phyloP scores from a whole-genome alignment of 2,113 vertebrate species.

The Centropus unirufus region DNA sequence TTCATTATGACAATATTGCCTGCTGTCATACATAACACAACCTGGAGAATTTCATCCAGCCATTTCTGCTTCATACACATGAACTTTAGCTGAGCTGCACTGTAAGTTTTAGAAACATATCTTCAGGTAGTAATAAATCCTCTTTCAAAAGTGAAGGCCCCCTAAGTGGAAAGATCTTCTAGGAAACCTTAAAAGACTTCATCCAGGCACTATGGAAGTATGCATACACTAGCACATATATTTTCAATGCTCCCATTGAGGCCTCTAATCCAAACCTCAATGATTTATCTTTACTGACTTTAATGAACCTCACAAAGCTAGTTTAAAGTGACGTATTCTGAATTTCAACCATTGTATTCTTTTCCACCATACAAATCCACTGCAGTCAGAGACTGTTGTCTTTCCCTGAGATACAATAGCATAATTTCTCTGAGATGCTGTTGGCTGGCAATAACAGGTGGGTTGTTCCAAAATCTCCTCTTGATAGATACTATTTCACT shows the following conservation, averaged over 20 bases:
- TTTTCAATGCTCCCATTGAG: slow-evolving; percentile 57
- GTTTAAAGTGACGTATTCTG: slow-evolving; percentile 48
- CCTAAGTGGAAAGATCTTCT: slow-evolving; percentile 8
- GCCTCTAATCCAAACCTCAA: slow-evolving; percentile 43
- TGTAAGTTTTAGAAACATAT: neutral
- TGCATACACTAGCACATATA: slow-evolving; percentile 12
- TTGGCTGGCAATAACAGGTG: slow-evolving; percentile 61
- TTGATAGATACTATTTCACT: slow-evolving; percentile 68
- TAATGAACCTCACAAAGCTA: slow-evolving; percentile 47
- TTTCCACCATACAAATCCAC: neutral
- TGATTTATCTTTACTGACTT: slow-evolving; percentile 59
- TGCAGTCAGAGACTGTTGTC: slow-evolving; percentile 58
- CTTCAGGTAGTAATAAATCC: slow-evolving; percentile 3
- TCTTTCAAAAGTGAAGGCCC: slow-evolving; percentile 6
- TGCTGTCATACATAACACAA: neutral
- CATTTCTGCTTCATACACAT: neutral
- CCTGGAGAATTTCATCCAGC: neutral
- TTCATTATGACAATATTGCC: neutral
- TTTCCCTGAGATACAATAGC: slow-evolving; percentile 22
- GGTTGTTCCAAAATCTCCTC: slow-evolving; percentile 60
- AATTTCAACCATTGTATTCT: slow-evolving; percentile 40
- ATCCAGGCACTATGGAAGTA: neutral
- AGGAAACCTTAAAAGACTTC: slow-evolving; percentile 8
- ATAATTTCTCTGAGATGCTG: slow-evolving; percentile 40
- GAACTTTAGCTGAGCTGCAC: neutral